Evolutionary conservation across 1,140 invertebrate species (phyloP).

Genomic region (Penaeus japonicus): DNA sequence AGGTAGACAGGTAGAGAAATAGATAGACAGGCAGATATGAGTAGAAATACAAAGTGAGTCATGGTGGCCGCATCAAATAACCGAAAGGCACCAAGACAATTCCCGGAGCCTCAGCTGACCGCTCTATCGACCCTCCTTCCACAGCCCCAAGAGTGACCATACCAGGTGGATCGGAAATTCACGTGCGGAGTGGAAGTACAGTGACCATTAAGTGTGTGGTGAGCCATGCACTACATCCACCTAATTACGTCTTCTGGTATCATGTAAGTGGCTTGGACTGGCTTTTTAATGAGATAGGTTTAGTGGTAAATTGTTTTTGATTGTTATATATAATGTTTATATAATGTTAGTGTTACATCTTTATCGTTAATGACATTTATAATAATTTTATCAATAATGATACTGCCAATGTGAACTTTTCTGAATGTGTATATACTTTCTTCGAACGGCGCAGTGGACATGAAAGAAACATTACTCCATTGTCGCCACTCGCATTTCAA

Average conservation of each 20-base stretch:
- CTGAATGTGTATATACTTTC: no score
- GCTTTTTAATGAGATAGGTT: constrained; percentile 21
- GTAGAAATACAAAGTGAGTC: no score
- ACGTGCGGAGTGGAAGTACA: constrained; percentile 56
- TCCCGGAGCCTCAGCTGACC: not conserved
- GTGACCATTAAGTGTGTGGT: constrained; percentile 59
- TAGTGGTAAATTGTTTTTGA: constrained; percentile 39
- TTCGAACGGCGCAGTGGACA: no score
- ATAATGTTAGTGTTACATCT: not conserved
- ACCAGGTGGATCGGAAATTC: constrained; percentile 55
- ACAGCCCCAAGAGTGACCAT: constrained; percentile 55
- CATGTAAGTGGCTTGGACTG: constrained; percentile 47
- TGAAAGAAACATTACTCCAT: no score
- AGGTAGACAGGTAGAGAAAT: no score
- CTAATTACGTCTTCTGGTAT: constrained; percentile 60
- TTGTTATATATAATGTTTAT: no score
- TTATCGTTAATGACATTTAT: no score
- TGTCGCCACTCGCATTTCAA: no score
- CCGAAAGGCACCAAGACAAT: not conserved
- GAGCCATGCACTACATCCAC: constrained; percentile 55
- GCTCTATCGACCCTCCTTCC: constrained; percentile 25
- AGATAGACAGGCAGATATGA: no score
- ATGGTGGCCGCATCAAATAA: no score
- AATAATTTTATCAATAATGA: no score
- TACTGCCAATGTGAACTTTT: no score